phyloP scores from a whole-genome alignment of 2,113 vertebrate genomes.

The Nesospiza acunhae region DNA sequence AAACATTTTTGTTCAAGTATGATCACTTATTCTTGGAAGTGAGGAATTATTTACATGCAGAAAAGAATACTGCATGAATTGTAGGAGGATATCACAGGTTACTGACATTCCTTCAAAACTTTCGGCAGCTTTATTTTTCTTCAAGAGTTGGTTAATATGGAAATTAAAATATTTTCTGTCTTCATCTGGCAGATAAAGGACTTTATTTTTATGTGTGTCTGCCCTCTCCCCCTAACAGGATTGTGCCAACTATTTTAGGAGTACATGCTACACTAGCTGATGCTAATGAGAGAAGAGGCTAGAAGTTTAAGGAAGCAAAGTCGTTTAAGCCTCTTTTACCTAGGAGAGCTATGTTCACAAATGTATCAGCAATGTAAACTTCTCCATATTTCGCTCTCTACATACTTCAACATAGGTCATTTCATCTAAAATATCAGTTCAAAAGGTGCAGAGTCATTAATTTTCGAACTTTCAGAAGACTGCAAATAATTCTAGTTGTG shows the following conservation, averaged over 20 bases:
- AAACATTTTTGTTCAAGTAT: conserved; percentile 16
- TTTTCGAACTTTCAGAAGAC: conserved; percentile 18
- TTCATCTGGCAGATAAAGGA: neutral
- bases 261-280: neutral
- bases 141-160: neutral
- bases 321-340: neutral
- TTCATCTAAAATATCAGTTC: neutral
- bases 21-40: conserved; percentile 4
- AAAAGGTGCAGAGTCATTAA: neutral
- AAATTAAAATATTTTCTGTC: neutral
- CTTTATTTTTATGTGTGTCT: neutral
- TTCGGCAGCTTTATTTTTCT: neutral
- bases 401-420: neutral
- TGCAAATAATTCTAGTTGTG: conserved; percentile 8
- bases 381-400: neutral
- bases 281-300: neutral
- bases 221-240: accelerated
- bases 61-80: neutral
- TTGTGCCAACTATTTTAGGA: neutral
- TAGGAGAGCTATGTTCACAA: neutral
- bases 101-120: neutral
- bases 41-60: neutral
- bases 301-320: neutral
- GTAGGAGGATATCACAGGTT: neutral
- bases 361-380: neutral